Conservation (phyloP, 2,113 vertebrate genomes). For the Coturnix japonica region DNA sequence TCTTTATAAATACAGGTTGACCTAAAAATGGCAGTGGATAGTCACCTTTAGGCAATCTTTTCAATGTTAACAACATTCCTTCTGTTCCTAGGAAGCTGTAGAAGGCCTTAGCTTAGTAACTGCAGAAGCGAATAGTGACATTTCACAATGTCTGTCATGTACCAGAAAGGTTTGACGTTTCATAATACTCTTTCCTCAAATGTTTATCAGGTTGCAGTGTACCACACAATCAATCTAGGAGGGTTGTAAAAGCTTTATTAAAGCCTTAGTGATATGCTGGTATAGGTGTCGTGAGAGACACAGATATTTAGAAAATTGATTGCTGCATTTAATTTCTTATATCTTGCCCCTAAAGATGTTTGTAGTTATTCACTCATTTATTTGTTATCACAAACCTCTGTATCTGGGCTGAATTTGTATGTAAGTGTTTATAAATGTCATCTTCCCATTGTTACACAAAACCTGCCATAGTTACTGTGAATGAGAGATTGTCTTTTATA, state of each 20-base stretch:
- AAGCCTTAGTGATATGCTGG: background rate
- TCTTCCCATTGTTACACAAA: background rate
- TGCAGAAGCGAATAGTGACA: background rate
- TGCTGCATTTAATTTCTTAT: background rate
- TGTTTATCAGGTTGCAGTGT: background rate
- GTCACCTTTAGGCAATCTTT: background rate
- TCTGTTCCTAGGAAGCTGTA: constrained; percentile 8
- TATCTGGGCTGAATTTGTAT: background rate
- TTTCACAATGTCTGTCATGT: background rate
- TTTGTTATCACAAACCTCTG: background rate
- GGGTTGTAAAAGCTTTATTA: background rate
- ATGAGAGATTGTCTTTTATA: background rate
- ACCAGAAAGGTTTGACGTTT: background rate
- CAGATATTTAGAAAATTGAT: background rate
- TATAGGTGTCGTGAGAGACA: background rate
- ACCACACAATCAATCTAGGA: background rate
- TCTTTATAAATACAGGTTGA: background rate
- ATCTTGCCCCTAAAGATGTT: background rate
- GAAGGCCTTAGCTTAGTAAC: background rate
- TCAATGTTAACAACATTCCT: background rate
- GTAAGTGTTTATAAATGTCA: background rate
- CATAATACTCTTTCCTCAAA: background rate
- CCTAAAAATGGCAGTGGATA: constrained; percentile 19
- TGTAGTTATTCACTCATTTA: background rate
- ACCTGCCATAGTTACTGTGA: background rate